Evolutionary conservation across 2,113 vertebrate genomes (phyloP), one percentile per base, ranked within the genome.

Genomic region (Sakesphorus luctuosus): DNA sequence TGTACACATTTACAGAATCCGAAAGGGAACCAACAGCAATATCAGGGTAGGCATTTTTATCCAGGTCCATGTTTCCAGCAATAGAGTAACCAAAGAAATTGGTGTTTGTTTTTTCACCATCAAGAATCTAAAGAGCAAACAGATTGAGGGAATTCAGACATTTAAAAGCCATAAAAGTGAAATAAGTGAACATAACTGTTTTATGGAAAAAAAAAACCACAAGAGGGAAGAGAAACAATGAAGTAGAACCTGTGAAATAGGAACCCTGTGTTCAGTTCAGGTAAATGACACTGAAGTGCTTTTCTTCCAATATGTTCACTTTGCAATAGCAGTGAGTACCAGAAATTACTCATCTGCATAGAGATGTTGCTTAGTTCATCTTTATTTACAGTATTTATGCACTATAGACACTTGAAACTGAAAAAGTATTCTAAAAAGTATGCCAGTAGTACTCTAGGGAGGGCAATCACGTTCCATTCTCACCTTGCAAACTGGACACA

Each of bases 51-150:
- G 97, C 98, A 97, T 99, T 99, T 78, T 95, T 94, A 91, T 99
- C 99, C 94, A 99, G 94, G 95, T 99, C 99, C 99, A 99, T 99
- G 95, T 99, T 99, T 80, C 99, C 99, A 80, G 99, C 98, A 97
- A 99, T 97, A 72, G 99, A 99, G 95, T 99, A 99, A 73, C 99
- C 99, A 97, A 99, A 99, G 62, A 98, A 98, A 46, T 10, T 94
- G 19, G 98, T 96, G 52, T 96, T 97, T 86, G 98, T 96, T 50
- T 98, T 90, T 85, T 96, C 98, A 31, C 98, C 99, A 91, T 99
- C 98, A 24, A 99, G 98, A 95, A 99, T 95, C 99, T 99, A 95
- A 88, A 96, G 35, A 93, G 69, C 15, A 95, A 96, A 91, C 20
- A 95, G 19, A 86, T 46, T 47, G 71, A 94, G 33, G 43, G 67